Evolutionary conservation across 2,888 invertebrate genomes (phyloP), one percentile per base, ranked within the genome.

Genomic region (Alitta virens): DNA sequence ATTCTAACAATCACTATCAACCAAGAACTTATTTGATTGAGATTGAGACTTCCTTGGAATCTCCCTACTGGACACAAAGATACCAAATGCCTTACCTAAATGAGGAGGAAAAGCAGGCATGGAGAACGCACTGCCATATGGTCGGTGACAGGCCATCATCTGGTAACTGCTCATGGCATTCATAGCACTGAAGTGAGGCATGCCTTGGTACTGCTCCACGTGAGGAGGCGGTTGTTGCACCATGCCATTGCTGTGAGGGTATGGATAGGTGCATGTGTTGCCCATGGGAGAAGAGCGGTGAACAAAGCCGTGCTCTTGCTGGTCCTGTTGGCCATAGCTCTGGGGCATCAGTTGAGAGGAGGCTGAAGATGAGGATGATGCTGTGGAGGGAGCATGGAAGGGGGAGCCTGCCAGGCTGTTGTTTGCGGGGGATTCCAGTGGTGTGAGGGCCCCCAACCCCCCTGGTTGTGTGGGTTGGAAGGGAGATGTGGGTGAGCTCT

Each of bases 261-360:
- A 64, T 38, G 64, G 64, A 26, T 64, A 64, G 23, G 58, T 62
- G 33, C 62, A 62, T 9, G 62, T 58, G 55, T 62, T 64, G n/a
- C 64, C 64, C 64, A 64, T 64, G 26, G 62, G 58, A 16, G 58
- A 53, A 7, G 64, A 54, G 23, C 51, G 51, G 55, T 64, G 64
- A 23, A 53, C 58, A 26, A 58, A 54, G 46, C 43, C 54, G 33
- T 60, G 60, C 2, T n/a, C 33, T 14, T 52, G 52, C 7, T 25
- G 14, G 25, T 33, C 51, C 42, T 59, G 51, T n/a, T 51, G 49
- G 18, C 57, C 57, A 40, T 23, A n/a, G 38, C 51, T 33, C 59
- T 51, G 59, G 7, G 59, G 50, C 50, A 51, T 49, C 24, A 46
- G 46, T 46, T 46, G 46, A 12, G 46, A 46, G 33, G 54, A 14